Percentiles rank a stretch among this genome's conserved stretches.
Conservation (phyloP, 2,797 vertebrate genomes). For the Typhlichthys eigenmanni region DNA sequence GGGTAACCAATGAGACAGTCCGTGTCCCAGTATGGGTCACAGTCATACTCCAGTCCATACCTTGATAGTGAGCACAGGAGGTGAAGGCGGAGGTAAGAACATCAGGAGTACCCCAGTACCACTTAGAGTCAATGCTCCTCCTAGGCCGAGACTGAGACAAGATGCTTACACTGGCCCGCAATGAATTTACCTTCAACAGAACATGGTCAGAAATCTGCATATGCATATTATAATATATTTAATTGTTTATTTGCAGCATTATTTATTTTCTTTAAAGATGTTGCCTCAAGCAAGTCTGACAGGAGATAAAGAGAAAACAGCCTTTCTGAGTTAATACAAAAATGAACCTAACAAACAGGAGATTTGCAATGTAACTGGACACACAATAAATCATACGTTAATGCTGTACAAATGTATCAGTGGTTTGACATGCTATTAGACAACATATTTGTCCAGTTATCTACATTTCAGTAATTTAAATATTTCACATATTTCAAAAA, state of each 20-base stretch:
- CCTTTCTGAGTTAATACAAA: not conserved
- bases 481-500: not conserved
- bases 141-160: constrained; percentile 66
- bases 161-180: constrained; percentile 51
- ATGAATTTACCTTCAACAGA: constrained; percentile 24
- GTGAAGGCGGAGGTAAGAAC: constrained; percentile 50
- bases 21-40: constrained; percentile 80
- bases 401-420: too few species aligned
- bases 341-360: too few species aligned
- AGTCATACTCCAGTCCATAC: constrained; percentile 71
- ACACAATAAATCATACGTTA: too few species aligned
- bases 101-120: constrained; percentile 70
- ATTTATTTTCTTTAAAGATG: constrained; percentile 60
- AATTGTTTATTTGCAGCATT: constrained; percentile 53
- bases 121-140: constrained; percentile 69
- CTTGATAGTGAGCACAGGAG: constrained; percentile 42
- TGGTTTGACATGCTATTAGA: too few species aligned
- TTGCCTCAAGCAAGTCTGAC: constrained; percentile 65
- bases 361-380: too few species aligned
- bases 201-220: not conserved
- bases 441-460: too few species aligned
- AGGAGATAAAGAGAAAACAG: constrained; percentile 2
- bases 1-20: constrained; percentile 77
- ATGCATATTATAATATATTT: too few species aligned
- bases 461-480: not conserved